Percentiles rank a stretch among this genome's conserved stretches.
phyloP scores from a whole-genome alignment of 2,888 invertebrate species.

The Gortyna flavago region DNA sequence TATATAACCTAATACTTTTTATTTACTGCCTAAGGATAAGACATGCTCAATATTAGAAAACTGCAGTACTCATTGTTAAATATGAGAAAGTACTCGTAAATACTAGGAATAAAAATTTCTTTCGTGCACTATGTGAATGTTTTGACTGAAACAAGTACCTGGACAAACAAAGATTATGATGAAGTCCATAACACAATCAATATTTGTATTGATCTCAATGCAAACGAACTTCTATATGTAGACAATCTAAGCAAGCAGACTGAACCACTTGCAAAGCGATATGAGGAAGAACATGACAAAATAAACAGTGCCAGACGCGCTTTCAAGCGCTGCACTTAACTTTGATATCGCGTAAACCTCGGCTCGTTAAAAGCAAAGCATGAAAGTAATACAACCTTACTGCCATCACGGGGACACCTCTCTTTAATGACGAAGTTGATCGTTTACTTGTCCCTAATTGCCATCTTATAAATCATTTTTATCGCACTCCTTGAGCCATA shows the following conservation, averaged over 20 bases:
- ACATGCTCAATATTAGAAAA: not conserved
- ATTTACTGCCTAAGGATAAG: not conserved
- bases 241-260: not conserved
- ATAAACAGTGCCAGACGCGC: not conserved
- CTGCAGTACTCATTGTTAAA: not conserved
- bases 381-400: conserved; percentile 46
- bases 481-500: conserved; percentile 74
- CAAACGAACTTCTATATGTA: not conserved
- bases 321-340: conserved; percentile 43
- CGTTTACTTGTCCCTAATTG: conserved; percentile 72
- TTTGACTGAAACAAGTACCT: not conserved
- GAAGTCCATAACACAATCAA: not conserved
- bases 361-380: conserved; percentile 44
- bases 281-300: conserved; percentile 4
- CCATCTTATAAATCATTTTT: conserved; percentile 80
- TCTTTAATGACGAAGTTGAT: conserved; percentile 55
- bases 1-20: no score
- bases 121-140: not conserved
- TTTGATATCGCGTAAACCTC: conserved; percentile 42
- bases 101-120: not conserved
- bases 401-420: conserved; percentile 26
- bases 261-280: not conserved
- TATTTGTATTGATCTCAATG: not conserved
- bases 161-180: not conserved
- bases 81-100: not conserved